Conservation (phyloP, 2,888 invertebrate species). For the Xanthia icteritia region DNA sequence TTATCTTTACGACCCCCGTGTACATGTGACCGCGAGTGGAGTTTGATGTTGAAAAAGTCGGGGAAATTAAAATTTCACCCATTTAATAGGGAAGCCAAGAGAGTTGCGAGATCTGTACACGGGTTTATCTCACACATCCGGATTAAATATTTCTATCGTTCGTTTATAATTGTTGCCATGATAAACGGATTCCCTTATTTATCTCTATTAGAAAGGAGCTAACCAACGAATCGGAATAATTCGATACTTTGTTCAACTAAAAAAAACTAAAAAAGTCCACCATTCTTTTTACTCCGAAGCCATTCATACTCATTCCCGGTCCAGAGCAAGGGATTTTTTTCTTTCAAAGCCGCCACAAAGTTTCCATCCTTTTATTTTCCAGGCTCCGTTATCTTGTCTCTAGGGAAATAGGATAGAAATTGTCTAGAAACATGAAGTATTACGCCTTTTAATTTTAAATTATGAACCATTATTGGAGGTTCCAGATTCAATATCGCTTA, state of each 20-base stretch:
- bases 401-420: conserved; percentile 33
- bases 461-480: conserved; percentile 46
- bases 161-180: neutral
- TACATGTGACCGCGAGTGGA: conserved; percentile 34
- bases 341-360: conserved; percentile 18
- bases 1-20: conserved; percentile 44
- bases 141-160: conserved; percentile 28
- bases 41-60: conserved; percentile 38
- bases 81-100: neutral
- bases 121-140: conserved; percentile 1
- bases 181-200: conserved; percentile 13
- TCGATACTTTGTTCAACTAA: conserved; percentile 4
- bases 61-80: conserved; percentile 24
- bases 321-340: conserved; percentile 28
- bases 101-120: neutral
- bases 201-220: neutral
- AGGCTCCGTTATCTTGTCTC: conserved; percentile 21
- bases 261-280: conserved; percentile 9
- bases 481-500: conserved; percentile 62
- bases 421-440: conserved; percentile 44
- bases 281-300: conserved; percentile 25
- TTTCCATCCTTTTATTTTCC: conserved; percentile 31
- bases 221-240: conserved; percentile 16
- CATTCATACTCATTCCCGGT: conserved; percentile 34
- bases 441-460: conserved; percentile 44